Conservation (phyloP, 2,888 invertebrate species). For the Philereme transversata region DNA sequence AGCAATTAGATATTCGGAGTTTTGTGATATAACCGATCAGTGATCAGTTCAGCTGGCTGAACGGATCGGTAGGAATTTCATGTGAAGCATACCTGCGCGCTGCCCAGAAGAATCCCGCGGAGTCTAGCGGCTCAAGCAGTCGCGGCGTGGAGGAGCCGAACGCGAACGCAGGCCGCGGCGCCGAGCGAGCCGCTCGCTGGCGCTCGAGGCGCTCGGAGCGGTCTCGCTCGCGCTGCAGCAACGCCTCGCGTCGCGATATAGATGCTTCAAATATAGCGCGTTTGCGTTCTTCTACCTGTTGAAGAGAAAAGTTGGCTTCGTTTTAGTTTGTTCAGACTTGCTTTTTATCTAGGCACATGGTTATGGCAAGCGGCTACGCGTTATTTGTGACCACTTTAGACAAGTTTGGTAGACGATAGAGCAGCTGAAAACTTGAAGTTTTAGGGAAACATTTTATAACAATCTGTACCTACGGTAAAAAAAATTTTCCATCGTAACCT, state of each 20-base stretch:
- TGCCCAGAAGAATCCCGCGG: slow-evolving; percentile 92
- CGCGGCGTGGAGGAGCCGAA: slow-evolving; percentile 96
- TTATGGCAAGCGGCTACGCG: too few species aligned
- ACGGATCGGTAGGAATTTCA: too few species aligned
- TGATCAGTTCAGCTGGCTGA: too few species aligned
- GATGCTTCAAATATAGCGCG: slow-evolving; percentile 95
- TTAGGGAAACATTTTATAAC: too few species aligned
- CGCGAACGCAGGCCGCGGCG: slow-evolving; percentile 88
- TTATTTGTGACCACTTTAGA: too few species aligned
- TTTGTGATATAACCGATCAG: too few species aligned
- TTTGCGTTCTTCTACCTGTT: slow-evolving; percentile 94
- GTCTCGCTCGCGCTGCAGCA: slow-evolving; percentile 93
- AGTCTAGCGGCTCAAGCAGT: slow-evolving; percentile 92
- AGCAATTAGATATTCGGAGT: too few species aligned
- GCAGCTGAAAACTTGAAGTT: too few species aligned
- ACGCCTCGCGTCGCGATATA: slow-evolving; percentile 92
- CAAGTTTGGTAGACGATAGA: too few species aligned
- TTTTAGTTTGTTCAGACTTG: neutral
- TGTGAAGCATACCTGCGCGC: slow-evolving; percentile 86
- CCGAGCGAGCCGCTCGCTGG: slow-evolving; percentile 89
- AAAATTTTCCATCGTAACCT: too few species aligned
- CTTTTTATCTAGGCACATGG: too few species aligned
- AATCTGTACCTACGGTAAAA: too few species aligned
- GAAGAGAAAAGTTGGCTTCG: slow-evolving; percentile 2
- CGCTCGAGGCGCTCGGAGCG: slow-evolving; percentile 92